Evolutionary conservation across 1,140 invertebrate species (phyloP), one percentile per base, ranked within the genome.

Genomic region (Danaus plexippus): DNA sequence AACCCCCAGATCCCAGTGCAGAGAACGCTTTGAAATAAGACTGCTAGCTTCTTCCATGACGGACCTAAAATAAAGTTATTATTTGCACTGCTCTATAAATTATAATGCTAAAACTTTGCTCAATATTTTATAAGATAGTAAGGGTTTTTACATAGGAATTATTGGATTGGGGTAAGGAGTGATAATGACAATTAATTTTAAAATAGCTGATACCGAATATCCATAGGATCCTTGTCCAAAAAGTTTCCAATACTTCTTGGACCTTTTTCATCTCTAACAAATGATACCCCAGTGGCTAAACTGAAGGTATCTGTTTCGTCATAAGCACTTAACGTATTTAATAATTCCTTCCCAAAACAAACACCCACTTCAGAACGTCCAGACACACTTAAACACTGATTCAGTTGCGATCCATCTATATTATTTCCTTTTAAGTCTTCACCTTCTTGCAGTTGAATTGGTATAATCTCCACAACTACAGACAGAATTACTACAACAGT

Each of bases 1-100:
- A 9, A 73, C 87, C 57, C 90, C 88, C 70, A 94, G 86, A 57
- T 93, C 91, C 92, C 92, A 94, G 64, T 90, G 91, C 50, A 94
- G 68, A 41, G 90, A 91, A n/a, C 93, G 87, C 56, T 90, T 89
- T 13, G 92, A 91, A 67, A 94, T 90, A 11, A 94, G 75, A 47
- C 90, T 89, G 11, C 91, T 90, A 0, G 92, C 90, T n/a, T 92
- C 91, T 72, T 92, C 92, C 12, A 94, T 74, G 48, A 94, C 89
- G 0, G 87, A 71, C 15, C 85, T 88, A 57, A 47, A 73, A 64
- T 54, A 41, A 57, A 4, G 43, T 32, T n/a, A 9, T 32, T 32
- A 32, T 32, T 32, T 32, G 22, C 2, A 32, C 2, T 32, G 7
- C 5, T 32, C 22, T 32, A 2, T 32, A 32, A 32, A 8, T 32